phyloP scores from a whole-genome alignment of 2,797 vertebrate species.

The Pteronotus mesoamericanus region DNA sequence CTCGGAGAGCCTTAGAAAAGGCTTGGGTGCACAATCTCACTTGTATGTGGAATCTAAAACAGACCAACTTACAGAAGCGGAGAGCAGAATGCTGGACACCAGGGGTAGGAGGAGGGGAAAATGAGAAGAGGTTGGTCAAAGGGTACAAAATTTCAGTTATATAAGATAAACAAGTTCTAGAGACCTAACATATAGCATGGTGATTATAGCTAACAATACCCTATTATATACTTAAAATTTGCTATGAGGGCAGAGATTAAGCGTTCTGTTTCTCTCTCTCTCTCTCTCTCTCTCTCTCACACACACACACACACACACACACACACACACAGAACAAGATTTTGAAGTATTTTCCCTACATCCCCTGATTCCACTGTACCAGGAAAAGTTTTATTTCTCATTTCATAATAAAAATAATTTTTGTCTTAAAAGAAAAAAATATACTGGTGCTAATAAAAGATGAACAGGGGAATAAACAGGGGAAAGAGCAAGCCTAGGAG shows the following conservation, averaged over 20 bases:
- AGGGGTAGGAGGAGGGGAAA: too few relatives aligned
- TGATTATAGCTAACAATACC: not conserved
- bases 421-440: not conserved
- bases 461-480: not conserved
- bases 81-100: not conserved
- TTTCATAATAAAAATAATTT: constrained; percentile 24
- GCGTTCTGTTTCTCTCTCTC: too few relatives aligned
- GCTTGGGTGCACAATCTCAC: not conserved
- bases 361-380: not conserved
- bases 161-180: not conserved
- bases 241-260: not conserved
- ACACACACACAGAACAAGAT: not conserved
- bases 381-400: not conserved
- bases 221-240: not conserved
- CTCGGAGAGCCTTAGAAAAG: not conserved
- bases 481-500: not conserved
- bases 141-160: not conserved
- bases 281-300: too few relatives aligned
- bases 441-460: not conserved
- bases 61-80: not conserved
- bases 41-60: not conserved
- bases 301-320: not conserved
- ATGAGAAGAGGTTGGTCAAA: not conserved
- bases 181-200: not conserved
- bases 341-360: not conserved